phyloP scores from a whole-genome alignment of 2,888 invertebrate genomes.

The Chalcosyrphus nemorum region DNA sequence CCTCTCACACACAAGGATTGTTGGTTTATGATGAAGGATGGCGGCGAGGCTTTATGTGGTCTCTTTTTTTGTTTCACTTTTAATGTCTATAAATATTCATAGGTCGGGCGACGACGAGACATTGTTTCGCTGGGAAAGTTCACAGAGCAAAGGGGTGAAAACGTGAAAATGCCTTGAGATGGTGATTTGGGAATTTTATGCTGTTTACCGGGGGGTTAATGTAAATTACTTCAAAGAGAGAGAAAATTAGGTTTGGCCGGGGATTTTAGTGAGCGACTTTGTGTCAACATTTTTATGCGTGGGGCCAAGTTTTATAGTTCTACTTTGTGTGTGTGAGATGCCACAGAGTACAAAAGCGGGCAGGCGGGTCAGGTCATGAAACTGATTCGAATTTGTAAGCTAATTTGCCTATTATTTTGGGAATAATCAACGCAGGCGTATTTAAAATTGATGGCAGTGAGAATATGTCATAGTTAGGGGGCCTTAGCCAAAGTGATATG shows the following conservation, averaged over 20 bases:
- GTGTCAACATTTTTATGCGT: neutral
- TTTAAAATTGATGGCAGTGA: neutral
- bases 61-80: slow-evolving; percentile 6
- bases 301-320: neutral
- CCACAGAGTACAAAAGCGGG: neutral
- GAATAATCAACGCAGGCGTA: neutral
- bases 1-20: neutral
- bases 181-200: slow-evolving; percentile 30
- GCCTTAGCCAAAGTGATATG: neutral
- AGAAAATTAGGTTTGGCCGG: neutral
- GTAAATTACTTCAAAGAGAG: slow-evolving; percentile 20
- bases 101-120: slow-evolving; percentile 15
- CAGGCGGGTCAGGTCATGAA: neutral
- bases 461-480: neutral
- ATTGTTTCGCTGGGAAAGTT: slow-evolving; percentile 23
- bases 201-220: slow-evolving; percentile 12
- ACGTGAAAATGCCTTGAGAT: slow-evolving; percentile 8
- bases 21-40: slow-evolving; percentile 12
- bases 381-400: neutral
- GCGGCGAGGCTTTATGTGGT: neutral
- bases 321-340: neutral
- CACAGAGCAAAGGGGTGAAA: slow-evolving; percentile 7
- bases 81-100: slow-evolving; percentile 64
- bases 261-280: neutral
- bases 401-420: neutral